phyloP scores from a whole-genome alignment of 2,888 invertebrate species.

The Anticlea derivata region DNA sequence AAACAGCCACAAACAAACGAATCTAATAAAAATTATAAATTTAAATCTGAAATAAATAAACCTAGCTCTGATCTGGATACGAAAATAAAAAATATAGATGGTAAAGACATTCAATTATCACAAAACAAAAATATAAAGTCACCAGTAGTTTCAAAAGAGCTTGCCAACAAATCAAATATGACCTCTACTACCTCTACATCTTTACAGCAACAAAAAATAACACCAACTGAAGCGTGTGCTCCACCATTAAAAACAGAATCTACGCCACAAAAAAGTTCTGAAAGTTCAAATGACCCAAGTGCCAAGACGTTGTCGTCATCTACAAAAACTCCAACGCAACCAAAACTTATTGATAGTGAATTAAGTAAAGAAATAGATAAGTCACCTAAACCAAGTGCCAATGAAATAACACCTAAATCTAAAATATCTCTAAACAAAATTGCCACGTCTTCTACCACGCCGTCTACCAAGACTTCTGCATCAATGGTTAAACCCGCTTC shows the following conservation, averaged over 20 bases:
- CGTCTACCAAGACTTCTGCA: slow-evolving; percentile 21
- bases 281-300: slow-evolving; percentile 22
- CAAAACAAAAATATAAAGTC: slow-evolving; percentile 18
- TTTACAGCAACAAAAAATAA: slow-evolving; percentile 54
- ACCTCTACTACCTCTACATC: slow-evolving; percentile 50
- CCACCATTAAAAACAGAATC: slow-evolving; percentile 30
- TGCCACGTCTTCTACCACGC: slow-evolving; percentile 18
- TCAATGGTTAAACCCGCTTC: slow-evolving; percentile 25
- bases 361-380: slow-evolving; percentile 33
- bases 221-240: slow-evolving; percentile 38
- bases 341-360: slow-evolving; percentile 29
- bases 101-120: neutral
- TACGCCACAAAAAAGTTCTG: neutral
- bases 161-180: slow-evolving; percentile 18
- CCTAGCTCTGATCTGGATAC: neutral
- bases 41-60: slow-evolving; percentile 2
- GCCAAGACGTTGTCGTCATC: slow-evolving; percentile 22
- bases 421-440: slow-evolving; percentile 22
- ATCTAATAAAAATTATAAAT: slow-evolving; percentile 14
- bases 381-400: slow-evolving; percentile 37
- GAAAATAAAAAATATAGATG: neutral
- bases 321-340: slow-evolving; percentile 11
- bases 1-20: slow-evolving; percentile 8
- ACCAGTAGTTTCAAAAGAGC: slow-evolving; percentile 5
- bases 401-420: slow-evolving; percentile 27